Conservation (phyloP, 2,888 invertebrate genomes). For the Caenorhabditis japonica region DNA sequence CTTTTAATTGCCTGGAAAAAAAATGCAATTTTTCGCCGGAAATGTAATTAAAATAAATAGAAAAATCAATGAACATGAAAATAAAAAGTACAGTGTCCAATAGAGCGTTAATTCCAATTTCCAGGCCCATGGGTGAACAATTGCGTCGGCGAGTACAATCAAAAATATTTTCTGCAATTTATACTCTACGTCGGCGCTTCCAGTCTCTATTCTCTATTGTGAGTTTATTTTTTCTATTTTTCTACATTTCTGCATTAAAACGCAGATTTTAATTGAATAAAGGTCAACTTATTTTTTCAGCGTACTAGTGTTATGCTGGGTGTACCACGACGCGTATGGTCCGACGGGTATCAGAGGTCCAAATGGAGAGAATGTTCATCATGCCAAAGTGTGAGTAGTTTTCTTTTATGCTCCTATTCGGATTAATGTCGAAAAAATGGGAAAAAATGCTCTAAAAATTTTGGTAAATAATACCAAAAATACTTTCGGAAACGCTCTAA, state of each 20-base stretch:
- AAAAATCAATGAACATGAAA: no score
- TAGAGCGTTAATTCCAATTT: constrained; percentile 18
- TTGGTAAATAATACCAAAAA: constrained; percentile 2
- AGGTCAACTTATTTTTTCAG: constrained; percentile 51
- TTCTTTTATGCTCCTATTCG: no score
- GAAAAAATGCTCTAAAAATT: background rate
- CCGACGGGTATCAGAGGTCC: constrained; percentile 64
- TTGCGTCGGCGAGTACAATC: constrained; percentile 91
- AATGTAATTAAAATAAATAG: no score
- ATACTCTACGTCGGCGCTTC: constrained; percentile 76
- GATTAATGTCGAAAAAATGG: background rate
- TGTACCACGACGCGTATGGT: constrained; percentile 68
- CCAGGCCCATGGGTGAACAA: constrained; percentile 85
- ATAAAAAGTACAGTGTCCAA: background rate
- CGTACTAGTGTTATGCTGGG: constrained; percentile 72
- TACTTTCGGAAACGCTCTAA: no score
- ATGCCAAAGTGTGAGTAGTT: constrained; percentile 72
- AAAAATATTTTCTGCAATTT: constrained; percentile 92
- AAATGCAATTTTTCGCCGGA: no score
- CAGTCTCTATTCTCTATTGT: constrained; percentile 69
- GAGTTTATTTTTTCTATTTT: constrained; percentile 29
- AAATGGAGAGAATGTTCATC: constrained; percentile 69
- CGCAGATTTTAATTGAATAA: background rate
- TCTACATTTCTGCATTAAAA: background rate
- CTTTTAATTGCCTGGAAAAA: no score